phyloP scores from a whole-genome alignment of 2,797 vertebrate genomes.

The Mareca penelope region DNA sequence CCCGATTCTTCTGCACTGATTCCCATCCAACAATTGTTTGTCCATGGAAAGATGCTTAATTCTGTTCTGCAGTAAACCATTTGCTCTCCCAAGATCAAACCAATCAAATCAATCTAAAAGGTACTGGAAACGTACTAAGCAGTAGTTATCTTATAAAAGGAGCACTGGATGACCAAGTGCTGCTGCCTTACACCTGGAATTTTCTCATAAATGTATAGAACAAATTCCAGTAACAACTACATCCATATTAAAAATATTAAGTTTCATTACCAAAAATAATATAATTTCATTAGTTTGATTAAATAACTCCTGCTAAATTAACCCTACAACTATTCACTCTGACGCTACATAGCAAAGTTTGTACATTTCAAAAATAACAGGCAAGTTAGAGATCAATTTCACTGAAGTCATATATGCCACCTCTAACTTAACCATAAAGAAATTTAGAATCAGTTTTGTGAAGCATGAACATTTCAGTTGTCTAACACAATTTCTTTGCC shows the following conservation, averaged over 20 bases:
- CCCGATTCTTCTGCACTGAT: background rate
- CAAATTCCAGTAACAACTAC: slow-evolving; percentile 16
- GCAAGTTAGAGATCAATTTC: background rate
- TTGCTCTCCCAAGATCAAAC: slow-evolving; percentile 22
- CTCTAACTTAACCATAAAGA: background rate
- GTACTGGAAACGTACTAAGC: background rate
- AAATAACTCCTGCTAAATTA: background rate
- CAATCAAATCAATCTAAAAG: slow-evolving; percentile 31
- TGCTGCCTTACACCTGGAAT: slow-evolving; percentile 16
- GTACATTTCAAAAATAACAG: background rate
- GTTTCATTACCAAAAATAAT: background rate
- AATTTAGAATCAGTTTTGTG: slow-evolving; percentile 1
- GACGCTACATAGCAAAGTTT: background rate
- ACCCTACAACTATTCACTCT: background rate
- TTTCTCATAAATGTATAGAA: slow-evolving; percentile 25
- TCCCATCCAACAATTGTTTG: background rate
- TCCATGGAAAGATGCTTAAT: slow-evolving; percentile 65
- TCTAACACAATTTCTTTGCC: background rate
- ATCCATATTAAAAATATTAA: background rate
- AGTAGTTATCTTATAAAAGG: background rate
- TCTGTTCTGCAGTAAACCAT: slow-evolving; percentile 27
- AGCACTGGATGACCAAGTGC: slow-evolving; percentile 4
- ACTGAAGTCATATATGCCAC: background rate
- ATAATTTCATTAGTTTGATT: background rate
- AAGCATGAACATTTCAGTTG: background rate